Evolutionary conservation across 1,140 invertebrate genomes (phyloP), one percentile per base, ranked within the genome.

Genomic region (Homalodisca vitripennis): DNA sequence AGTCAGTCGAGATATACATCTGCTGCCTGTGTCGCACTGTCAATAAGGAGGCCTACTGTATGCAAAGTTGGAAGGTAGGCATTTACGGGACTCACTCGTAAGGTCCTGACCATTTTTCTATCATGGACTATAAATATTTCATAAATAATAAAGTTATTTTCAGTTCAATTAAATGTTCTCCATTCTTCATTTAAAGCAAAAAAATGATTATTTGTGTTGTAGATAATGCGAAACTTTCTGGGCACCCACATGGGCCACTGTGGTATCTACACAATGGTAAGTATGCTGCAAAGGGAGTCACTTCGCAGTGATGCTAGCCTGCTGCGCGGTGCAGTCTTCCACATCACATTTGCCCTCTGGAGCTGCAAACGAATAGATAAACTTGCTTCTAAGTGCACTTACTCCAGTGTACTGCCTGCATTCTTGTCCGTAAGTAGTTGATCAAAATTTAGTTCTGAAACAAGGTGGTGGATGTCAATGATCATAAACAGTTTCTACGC

Each of bases 171-270:
- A n/a, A n/a, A n/a, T n/a, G n/a, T n/a, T n/a, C n/a, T n/a, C n/a
- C n/a, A n/a, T n/a, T n/a, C n/a, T n/a, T n/a, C n/a, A n/a, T n/a
- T n/a, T n/a, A n/a, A n/a, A n/a, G n/a, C n/a, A n/a, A n/a, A n/a
- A n/a, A n/a, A n/a, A n/a, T n/a, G n/a, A n/a, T n/a, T n/a, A n/a
- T n/a, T n/a, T 60, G 55, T 20, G 64, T 72, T 77, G n/a, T 75
- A 94, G 90, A 88, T 96, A 69, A 97, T 97, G 93, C 87, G 92
- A 66, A 93, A 93, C 79, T 83, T 98, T 65, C 80, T 98, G 69
- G 94, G 94, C 55, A 97, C 95, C 2, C 91, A 97, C 79, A 85
- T 96, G 79, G 95, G 95, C 12, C 91, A 95, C 82, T 89, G 89
- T 66, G 89, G 91, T 53, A 82, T 98, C 70, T 91, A 89, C 77